phyloP scores from a whole-genome alignment of 2,113 vertebrate species.

The Larimichthys polyactis region DNA sequence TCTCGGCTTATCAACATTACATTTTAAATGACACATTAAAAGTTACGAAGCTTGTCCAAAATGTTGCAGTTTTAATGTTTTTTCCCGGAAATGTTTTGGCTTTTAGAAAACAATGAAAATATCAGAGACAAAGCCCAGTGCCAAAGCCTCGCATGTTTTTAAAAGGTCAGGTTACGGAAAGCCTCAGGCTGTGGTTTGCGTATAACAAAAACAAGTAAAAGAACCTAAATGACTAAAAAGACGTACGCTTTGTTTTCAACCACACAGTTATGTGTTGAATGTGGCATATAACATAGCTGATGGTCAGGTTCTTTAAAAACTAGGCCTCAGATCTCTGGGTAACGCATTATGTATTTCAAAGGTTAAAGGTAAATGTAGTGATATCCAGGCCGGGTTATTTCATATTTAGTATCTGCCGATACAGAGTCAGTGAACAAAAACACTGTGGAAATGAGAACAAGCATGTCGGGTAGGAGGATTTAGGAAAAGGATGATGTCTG shows the following conservation, averaged over 20 bases:
- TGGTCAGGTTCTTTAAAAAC: background rate
- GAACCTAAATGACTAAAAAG: background rate
- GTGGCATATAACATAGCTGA: background rate
- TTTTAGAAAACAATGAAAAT: background rate
- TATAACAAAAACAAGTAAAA: background rate
- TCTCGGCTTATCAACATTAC: background rate
- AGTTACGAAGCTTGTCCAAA: background rate
- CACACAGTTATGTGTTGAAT: background rate
- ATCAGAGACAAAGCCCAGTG: too few species aligned
- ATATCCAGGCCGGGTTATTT: background rate
- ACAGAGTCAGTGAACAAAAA: background rate
- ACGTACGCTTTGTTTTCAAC: background rate
- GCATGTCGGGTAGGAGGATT: constrained; percentile 35
- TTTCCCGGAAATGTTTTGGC: background rate
- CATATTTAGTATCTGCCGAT: background rate
- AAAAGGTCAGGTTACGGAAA: background rate
- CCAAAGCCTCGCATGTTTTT: background rate
- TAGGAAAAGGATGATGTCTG: constrained; percentile 42
- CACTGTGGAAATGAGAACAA: background rate
- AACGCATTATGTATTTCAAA: background rate
- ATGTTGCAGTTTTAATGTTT: background rate
- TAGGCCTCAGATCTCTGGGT: background rate
- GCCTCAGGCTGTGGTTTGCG: background rate
- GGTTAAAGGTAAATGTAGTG: background rate
- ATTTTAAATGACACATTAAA: background rate